Evolutionary conservation across 2,113 vertebrate species (phyloP).

Genomic region (Hylia prasina): DNA sequence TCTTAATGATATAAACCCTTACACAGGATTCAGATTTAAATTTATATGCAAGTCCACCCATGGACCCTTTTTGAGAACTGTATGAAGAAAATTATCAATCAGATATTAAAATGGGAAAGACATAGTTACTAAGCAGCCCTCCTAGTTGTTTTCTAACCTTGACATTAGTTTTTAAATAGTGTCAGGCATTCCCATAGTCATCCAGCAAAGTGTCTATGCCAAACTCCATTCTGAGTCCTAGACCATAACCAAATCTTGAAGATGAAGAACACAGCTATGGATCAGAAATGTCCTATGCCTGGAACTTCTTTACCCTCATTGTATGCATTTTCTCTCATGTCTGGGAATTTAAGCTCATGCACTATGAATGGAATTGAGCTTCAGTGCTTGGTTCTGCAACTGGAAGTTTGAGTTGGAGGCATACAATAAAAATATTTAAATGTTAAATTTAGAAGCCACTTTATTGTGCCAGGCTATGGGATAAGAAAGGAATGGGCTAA

Average conservation of each 20-base stretch:
- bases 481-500: neutral
- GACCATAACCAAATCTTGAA: neutral
- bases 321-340: neutral
- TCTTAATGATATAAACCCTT: neutral
- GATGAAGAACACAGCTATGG: neutral
- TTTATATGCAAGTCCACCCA: neutral
- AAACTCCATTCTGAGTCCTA: neutral
- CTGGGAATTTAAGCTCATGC: neutral
- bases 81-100: neutral
- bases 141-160: neutral
- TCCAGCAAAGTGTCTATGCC: too few relatives aligned
- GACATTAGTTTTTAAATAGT: neutral
- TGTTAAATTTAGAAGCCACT: neutral
- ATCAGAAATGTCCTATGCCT: neutral
- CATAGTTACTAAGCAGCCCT: neutral
- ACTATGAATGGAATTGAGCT: neutral
- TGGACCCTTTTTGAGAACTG: neutral
- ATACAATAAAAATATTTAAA: neutral
- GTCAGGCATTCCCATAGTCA: neutral
- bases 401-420: neutral
- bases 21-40: neutral
- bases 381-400: neutral
- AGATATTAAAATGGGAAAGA: neutral
- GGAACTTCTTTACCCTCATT: neutral
- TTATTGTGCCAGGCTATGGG: neutral